Base-by-base conservation (phyloP, 2,888 invertebrate genomes). In the Tuta absoluta region DNA sequence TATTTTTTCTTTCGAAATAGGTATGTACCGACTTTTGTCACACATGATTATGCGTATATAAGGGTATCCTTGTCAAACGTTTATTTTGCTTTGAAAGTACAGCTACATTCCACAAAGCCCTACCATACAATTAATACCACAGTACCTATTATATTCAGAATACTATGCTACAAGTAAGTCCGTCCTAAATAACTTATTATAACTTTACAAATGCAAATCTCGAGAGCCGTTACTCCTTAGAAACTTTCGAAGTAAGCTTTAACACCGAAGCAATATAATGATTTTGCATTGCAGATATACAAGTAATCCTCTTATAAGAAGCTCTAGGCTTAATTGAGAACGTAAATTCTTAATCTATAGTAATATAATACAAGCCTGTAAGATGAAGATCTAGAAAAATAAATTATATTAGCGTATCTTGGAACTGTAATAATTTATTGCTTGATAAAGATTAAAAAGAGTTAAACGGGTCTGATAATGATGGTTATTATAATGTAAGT, bases 401-500 rank as follows among this genome's bases (percentile, higher is more conserved):
- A 49, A 21, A 49, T 21, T 21, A 49, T 49, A 49, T 49, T 49
- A 21, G 21, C 21, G 49, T 10, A 45, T 33, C 33, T 5, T 33
- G 7, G n/a, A 4, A 17, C 45, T 45, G 45, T 45, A 45, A 45
- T 45, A 45, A 45, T 45, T 57, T 61, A 51, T 49, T 53, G 53
- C 64, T 60, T 48, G 66, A 66, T 66, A 66, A 68, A 66, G 65
- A 68, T 66, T 68, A 68, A 68, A 59, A 53, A 53, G 57, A 58
- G 53, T 62, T 41, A 68, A 45, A 21, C 61, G 53, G 62, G 59
- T 59, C 64, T 57, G 17, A 45, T 45, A 45, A 17, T 45, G 17
- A 45, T 45, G 4, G n/a, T 45, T 17, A 17, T 17, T 3, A 45
- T n/a, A 45, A 33, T 8, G 33, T 33, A 33, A 33, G 33, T 33